These are phyloP conservation scores for Tiliacea citrago DNA, from an alignment of 2,888 invertebrate species.

Conservation along the genomic window DNA sequence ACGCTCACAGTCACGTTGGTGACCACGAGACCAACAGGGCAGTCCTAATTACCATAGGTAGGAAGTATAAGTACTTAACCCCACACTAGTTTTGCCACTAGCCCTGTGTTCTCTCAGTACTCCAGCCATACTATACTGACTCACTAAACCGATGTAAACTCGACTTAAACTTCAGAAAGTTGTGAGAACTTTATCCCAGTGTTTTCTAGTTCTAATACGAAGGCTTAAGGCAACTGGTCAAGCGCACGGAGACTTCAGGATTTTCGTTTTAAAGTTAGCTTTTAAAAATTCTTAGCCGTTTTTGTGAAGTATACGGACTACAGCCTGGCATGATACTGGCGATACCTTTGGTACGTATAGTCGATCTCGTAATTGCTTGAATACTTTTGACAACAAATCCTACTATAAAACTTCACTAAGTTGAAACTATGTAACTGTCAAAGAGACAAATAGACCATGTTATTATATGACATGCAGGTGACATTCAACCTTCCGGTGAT, in stretches of 20 bases:
- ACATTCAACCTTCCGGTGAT: background rate
- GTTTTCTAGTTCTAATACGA: slow-evolving; percentile 33
- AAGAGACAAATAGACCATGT: too few species aligned
- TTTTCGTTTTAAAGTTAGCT: slow-evolving; percentile 25
- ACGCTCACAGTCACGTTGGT: too few species aligned
- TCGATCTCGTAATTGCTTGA: too few species aligned
- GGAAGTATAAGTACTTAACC: slow-evolving; percentile 3
- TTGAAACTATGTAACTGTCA: background rate
- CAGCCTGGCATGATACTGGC: background rate
- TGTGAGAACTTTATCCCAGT: slow-evolving; percentile 31
- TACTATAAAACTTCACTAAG: too few species aligned
- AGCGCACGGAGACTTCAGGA: slow-evolving; percentile 4
- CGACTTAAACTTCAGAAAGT: slow-evolving; percentile 20
- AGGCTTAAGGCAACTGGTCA: slow-evolving; percentile 24
- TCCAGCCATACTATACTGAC: background rate
- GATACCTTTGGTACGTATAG: too few species aligned
- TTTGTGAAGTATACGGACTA: background rate
- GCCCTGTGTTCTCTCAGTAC: background rate
- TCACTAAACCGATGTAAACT: slow-evolving; percentile 30
- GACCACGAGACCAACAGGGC: too few species aligned
- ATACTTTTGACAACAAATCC: background rate
- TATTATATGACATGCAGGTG: too few species aligned
- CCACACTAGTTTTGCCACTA: too few species aligned
- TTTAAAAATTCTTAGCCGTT: background rate
- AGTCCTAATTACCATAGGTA: background rate